Conservation (phyloP, 2,888 invertebrate genomes). For the Hipparchia sbordonii region DNA sequence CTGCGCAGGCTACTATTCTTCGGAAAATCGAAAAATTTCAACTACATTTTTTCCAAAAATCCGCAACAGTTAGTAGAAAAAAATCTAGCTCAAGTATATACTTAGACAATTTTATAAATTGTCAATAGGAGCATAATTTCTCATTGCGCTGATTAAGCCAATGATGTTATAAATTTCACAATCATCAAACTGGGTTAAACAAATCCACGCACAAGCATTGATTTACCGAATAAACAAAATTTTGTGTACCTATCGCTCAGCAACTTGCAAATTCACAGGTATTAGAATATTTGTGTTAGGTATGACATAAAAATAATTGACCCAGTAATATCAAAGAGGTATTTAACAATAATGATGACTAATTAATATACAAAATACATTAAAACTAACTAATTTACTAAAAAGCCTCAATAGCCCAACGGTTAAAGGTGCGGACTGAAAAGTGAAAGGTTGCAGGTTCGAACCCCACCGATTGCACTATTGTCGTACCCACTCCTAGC, state of each 20-base stretch:
- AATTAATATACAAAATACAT: too few species aligned
- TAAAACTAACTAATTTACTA: too few species aligned
- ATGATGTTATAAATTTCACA: constrained; percentile 47
- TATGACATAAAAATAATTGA: constrained; percentile 2
- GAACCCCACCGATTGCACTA: too few species aligned
- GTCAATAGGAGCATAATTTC: constrained; percentile 23
- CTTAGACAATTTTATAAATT: background rate
- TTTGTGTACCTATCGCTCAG: constrained; percentile 26
- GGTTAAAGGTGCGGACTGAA: too few species aligned
- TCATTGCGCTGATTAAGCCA: constrained; percentile 35
- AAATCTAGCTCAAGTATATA: background rate
- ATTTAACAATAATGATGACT: too few species aligned
- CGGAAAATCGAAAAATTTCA: too few species aligned
- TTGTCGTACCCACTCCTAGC: too few species aligned
- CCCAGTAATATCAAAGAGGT: background rate
- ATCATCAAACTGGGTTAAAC: constrained; percentile 59
- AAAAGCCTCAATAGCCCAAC: too few species aligned
- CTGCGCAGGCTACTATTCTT: too few species aligned
- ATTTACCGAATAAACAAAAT: constrained; percentile 43
- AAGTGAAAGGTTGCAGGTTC: too few species aligned
- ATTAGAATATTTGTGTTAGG: constrained; percentile 23
- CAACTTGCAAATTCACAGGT: constrained; percentile 24
- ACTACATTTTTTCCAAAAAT: too few species aligned
- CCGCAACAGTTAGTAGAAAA: too few species aligned
- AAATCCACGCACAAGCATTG: constrained; percentile 46